Base-by-base conservation (phyloP, 2,113 vertebrate genomes). In the Okapia johnstoni region DNA sequence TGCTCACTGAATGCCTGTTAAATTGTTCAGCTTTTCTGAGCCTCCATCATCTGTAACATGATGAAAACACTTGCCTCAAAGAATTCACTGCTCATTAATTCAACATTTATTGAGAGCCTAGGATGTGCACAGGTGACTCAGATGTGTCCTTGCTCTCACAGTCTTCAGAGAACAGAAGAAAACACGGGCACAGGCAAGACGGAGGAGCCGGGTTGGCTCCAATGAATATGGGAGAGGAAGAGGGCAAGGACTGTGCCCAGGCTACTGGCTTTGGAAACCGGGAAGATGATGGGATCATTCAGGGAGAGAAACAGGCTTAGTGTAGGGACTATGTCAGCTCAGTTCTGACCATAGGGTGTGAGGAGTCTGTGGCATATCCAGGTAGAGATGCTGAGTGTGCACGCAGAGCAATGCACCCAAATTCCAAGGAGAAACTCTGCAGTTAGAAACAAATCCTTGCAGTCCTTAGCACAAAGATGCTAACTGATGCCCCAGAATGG, bases 21-120 rank as follows among this genome's bases (percentile, higher is more conserved):
- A 85, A 36, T 40, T 46, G 66, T 40, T 93, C 55, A 70, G 57
- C 40, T n/a, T 86, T 92, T 89, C 92, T 76, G 50, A 63, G 70
- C 15, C 46, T 73, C 63, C 4, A 14, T 89, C 46, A 23, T 61
- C 50, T 73, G 9, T 79, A 73, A 52, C n/a, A 25, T 7, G 13
- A 33, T 17, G 40, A 58, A n/a, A 33, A 48, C 28, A 60, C 14
- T 52, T 63, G 36, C 36, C 19, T 94, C 30, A 58, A 43, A 96
- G 73, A 30, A 48, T 81, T 70, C 6, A 40, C 50, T 57, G 26
- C 12, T 73, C 30, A 28, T 70, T 58, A 21, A n/a, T 19, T 30
- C 48, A 33, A 57, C 13, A 50, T 6, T 26, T 43, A 55, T 19
- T 21, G 12, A 28, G n/a, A 86, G 6, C 8, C 36, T 55, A 4